Evolutionary conservation across 1,140 invertebrate species (phyloP).

Genomic region (Glossosoma conforme): DNA sequence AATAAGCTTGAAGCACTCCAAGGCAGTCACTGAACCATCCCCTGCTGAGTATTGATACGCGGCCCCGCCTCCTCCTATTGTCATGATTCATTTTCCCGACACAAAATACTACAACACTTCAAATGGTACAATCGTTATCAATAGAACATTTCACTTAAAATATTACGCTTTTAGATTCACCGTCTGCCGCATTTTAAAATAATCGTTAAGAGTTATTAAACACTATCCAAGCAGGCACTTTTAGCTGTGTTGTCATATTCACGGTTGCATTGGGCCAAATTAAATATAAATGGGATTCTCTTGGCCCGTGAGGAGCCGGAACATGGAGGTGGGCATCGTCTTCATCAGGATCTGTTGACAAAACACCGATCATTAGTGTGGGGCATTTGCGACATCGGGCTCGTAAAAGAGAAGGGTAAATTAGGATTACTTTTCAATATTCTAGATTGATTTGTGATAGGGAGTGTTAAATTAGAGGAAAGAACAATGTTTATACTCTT

Average conservation of each 20-base stretch:
- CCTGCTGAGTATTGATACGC: neutral
- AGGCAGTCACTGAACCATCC: constrained; percentile 2
- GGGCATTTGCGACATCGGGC: no score
- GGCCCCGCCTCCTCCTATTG: constrained; percentile 20
- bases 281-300: constrained; percentile 98
- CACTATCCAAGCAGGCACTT: constrained; percentile 46
- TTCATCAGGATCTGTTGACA: constrained; percentile 95
- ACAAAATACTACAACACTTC: constrained; percentile 29
- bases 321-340: constrained; percentile 99
- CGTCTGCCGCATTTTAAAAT: constrained; percentile 19
- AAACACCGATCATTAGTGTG: constrained; percentile 6
- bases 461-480: no score
- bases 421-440: no score
- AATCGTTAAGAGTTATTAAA: constrained; percentile 22
- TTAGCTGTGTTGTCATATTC: constrained; percentile 27
- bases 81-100: constrained; percentile 27
- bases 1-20: constrained; percentile 14
- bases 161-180: constrained; percentile 16
- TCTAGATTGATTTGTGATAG: no score
- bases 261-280: constrained; percentile 35
- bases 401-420: no score
- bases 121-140: constrained; percentile 25
- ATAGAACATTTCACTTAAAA: constrained; percentile 6
- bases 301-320: constrained; percentile 95
- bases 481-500: no score